Evolutionary conservation across 2,888 invertebrate genomes (phyloP).

Genomic region (Drosophila falleni): DNA sequence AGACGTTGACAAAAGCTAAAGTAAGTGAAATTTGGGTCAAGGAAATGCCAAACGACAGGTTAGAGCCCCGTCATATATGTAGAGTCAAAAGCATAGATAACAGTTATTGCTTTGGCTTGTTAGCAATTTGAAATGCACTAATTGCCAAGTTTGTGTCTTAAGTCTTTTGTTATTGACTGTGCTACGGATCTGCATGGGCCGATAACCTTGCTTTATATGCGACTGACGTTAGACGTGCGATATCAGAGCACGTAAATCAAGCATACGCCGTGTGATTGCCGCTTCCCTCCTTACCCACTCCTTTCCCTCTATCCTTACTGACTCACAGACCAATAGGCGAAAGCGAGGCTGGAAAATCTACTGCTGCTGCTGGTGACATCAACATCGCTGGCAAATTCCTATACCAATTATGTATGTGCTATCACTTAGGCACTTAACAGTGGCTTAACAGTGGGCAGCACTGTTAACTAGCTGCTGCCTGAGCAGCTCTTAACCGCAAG

Average conservation of each 20-base stretch:
- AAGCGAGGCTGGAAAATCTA: slow-evolving; percentile 37
- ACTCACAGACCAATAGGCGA: slow-evolving; percentile 37
- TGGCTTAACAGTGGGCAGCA: slow-evolving; percentile 34
- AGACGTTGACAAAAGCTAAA: slow-evolving; percentile 55
- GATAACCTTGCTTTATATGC: slow-evolving; percentile 53
- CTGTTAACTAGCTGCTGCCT: slow-evolving; percentile 42
- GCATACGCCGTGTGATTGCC: slow-evolving; percentile 30
- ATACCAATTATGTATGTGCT: slow-evolving; percentile 39
- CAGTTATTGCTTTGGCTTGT: slow-evolving; percentile 58
- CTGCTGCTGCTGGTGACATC: slow-evolving; percentile 40
- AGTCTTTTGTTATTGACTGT: slow-evolving; percentile 52
- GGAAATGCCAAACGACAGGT: slow-evolving; percentile 80
- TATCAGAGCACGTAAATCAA: slow-evolving; percentile 50
- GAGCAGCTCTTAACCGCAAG: slow-evolving; percentile 65
- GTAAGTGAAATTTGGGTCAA: slow-evolving; percentile 80
- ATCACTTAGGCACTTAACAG: slow-evolving; percentile 29
- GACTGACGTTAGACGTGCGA: slow-evolving; percentile 23
- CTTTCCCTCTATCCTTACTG: background rate
- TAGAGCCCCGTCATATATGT: slow-evolving; percentile 34
- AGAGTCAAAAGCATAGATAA: slow-evolving; percentile 39
- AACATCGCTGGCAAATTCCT: slow-evolving; percentile 44
- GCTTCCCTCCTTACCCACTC: background rate
- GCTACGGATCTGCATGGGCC: slow-evolving; percentile 43
- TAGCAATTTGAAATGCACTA: slow-evolving; percentile 61
- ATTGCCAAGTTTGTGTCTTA: slow-evolving; percentile 51